Evolutionary conservation across 2,797 vertebrate species (phyloP).

Genomic region (Esox lucius): DNA sequence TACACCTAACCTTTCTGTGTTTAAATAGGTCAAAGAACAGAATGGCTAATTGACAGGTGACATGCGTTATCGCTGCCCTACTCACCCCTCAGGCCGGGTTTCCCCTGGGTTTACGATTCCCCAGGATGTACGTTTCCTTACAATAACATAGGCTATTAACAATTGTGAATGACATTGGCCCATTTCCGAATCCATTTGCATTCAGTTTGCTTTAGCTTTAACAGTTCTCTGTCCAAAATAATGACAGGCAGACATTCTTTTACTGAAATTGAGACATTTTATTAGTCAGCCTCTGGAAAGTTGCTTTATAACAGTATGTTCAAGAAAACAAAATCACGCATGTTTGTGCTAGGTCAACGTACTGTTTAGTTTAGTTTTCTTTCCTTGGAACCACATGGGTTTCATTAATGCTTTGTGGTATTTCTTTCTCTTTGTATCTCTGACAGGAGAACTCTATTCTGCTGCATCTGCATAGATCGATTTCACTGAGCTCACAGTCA

Average conservation of each 20-base stretch:
- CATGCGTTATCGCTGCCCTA: too few species aligned
- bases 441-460: conserved; percentile 27
- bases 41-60: too few species aligned
- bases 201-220: conserved; percentile 16
- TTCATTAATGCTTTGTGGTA: conserved; percentile 13
- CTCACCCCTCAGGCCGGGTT: too few species aligned
- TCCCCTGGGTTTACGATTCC: too few species aligned
- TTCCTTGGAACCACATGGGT: conserved; percentile 8
- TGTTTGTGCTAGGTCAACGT: conserved; percentile 12
- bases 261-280: conserved; percentile 8
- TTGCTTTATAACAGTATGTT: neutral
- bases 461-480: conserved; percentile 19
- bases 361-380: conserved; percentile 4
- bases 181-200: conserved; percentile 22
- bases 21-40: too few species aligned
- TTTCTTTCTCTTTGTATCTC: neutral
- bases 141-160: neutral
- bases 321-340: neutral
- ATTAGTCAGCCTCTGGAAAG: neutral
- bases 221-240: conserved; percentile 24
- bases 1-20: too few species aligned
- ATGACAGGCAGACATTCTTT: conserved; percentile 25
- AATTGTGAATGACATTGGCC: conserved; percentile 25
- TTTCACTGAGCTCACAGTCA: conserved; percentile 17
- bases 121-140: too few species aligned